Evolutionary conservation across 2,888 invertebrate species (phyloP), one percentile per base, ranked within the genome.

Genomic region (Acleris cristana): DNA sequence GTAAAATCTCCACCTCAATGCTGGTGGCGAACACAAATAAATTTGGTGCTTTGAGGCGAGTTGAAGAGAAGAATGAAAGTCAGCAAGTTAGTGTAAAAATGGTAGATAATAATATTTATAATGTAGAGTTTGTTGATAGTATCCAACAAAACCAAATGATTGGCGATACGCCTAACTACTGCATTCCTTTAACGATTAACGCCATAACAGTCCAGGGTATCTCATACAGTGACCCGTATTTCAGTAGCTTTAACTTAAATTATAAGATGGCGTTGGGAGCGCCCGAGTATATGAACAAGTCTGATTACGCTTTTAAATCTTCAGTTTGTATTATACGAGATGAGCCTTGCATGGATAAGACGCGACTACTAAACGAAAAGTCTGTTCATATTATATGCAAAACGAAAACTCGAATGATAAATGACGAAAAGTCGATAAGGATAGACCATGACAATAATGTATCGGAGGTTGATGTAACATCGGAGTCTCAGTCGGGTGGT

Each of bases 161-260:
- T 88, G 93, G 93, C 93, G 89, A 88, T 79, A 91, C 88, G 93
- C 93, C 93, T 88, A 89, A 90, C 87, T 89, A 90, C 90, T 89
- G 92, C 93, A 93, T 93, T 93, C 93, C 93, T 93, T 92, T 92
- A 92, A 90, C 83, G 86, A 93, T 91, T 90, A 92, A 93, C 92
- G 93, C 93, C 93, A 93, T 93, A 93, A 93, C 92, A 93, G 93
- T 93, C 93, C 93, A 93, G 93, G 93, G 93, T 93, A 93, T 93
- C 93, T 92, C 92, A 90, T 92, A 93, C 92, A 92, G 93, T 93
- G 92, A 92, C 93, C 93, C 93, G 86, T 93, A 92, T 90, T 93
- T 92, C 91, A 90, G 88, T 93, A 93, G 93, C 93, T 93, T 93
- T 93, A 93, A 93, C 90, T 91, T 92, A 91, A 93, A 92, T 81